phyloP scores from a whole-genome alignment of 2,113 vertebrate genomes.

The Phaethornis superciliosus region DNA sequence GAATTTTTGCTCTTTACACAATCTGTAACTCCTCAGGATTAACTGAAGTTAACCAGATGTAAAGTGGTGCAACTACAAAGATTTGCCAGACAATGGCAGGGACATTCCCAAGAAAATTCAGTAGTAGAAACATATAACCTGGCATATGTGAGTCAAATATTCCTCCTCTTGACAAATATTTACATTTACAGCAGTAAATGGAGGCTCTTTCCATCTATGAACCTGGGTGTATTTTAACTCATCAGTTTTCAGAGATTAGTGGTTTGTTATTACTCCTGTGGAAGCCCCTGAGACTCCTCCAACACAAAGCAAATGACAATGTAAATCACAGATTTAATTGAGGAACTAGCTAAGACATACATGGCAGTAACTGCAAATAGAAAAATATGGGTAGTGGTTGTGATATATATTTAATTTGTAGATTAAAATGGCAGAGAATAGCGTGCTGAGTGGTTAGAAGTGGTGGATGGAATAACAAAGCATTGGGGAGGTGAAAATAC shows the following conservation, averaged over 20 bases:
- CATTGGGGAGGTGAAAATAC: not conserved
- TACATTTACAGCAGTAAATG: not conserved
- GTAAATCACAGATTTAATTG: not conserved
- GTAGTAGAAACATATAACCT: not conserved
- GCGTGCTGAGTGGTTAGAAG: not conserved
- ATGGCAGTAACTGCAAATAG: not conserved
- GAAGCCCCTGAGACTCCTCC: not conserved
- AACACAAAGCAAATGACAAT: not conserved
- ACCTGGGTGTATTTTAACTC: not conserved
- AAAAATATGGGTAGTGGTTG: not conserved
- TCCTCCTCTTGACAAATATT: not conserved
- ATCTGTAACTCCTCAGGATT: not conserved
- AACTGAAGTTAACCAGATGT: not conserved
- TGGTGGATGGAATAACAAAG: not conserved
- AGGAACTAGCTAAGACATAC: not conserved
- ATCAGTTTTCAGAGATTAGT: not conserved
- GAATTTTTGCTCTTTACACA: not conserved
- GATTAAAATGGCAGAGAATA: not conserved
- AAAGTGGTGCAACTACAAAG: not conserved
- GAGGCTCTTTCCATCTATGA: not conserved
- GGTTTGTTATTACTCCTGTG: not conserved
- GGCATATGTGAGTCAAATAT: not conserved
- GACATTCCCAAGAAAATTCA: not conserved
- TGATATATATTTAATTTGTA: not conserved
- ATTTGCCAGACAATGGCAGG: not conserved